Evolutionary conservation across 2,113 vertebrate species (phyloP).

Genomic region (Hystrix cristata): DNA sequence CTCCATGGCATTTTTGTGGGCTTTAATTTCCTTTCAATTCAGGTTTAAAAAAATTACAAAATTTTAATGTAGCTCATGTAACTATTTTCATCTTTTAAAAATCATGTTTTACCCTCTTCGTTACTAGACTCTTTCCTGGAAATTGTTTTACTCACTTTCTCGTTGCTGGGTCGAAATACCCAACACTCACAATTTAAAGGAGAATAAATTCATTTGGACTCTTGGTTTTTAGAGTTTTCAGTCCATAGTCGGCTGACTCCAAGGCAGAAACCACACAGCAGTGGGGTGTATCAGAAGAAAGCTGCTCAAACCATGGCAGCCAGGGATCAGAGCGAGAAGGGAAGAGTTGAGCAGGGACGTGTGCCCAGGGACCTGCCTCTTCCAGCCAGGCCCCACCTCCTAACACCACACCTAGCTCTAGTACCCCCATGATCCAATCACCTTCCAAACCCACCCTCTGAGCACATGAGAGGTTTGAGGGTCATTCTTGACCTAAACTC

Average conservation of each 20-base stretch:
- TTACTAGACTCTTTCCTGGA: background rate
- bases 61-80: constrained; percentile 1
- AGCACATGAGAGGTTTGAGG: background rate
- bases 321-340: background rate
- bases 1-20: background rate
- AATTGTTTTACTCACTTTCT: background rate
- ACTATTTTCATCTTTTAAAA: constrained; percentile 23
- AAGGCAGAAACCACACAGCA: background rate
- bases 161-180: background rate
- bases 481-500: background rate
- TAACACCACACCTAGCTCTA: background rate
- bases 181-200: background rate
- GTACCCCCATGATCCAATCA: background rate
- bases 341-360: background rate
- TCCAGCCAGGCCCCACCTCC: background rate
- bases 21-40: constrained; percentile 65
- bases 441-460: background rate
- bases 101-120: background rate
- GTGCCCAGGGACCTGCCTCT: background rate
- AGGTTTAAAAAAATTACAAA: constrained; percentile 47
- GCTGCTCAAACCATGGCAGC: background rate
- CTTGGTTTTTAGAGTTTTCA: background rate
- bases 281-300: background rate
- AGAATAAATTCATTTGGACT: background rate
- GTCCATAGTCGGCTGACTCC: background rate